Percentiles rank a stretch among this genome's conserved stretches.
These are phyloP conservation scores for Caranx ignobilis DNA, from an alignment of 2,113 vertebrate genomes.

Conservation along the genomic window DNA sequence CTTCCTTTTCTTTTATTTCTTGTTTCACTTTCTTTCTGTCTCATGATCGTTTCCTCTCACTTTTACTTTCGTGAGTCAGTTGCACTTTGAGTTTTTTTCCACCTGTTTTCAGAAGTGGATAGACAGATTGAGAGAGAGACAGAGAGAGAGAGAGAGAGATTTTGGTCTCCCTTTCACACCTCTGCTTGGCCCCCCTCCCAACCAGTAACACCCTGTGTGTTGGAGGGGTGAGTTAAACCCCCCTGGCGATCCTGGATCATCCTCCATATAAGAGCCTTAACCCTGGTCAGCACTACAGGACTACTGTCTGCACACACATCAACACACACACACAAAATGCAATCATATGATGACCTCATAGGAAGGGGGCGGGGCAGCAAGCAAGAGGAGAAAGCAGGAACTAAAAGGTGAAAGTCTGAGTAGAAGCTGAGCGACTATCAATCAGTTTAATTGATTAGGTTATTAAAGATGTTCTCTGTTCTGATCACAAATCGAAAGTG, in stretches of 20 bases:
- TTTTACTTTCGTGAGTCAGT: background rate
- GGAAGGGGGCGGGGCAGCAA: constrained; percentile 17
- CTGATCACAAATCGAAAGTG: background rate
- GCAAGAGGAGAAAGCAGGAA: background rate
- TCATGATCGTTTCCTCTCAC: background rate
- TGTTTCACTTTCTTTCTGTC: background rate
- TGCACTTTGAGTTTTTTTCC: background rate
- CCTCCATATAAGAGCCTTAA: constrained; percentile 78
- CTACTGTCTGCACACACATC: constrained; percentile 61
- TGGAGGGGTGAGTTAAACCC: constrained; percentile 74
- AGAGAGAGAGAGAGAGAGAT: background rate
- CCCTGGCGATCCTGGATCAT: constrained; percentile 75
- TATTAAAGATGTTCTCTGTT: no score
- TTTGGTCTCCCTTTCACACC: constrained; percentile 59
- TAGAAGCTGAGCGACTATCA: background rate
- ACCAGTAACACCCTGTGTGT: constrained; percentile 67
- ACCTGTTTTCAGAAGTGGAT: background rate
- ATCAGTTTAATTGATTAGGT: background rate
- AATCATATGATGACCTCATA: constrained; percentile 54
- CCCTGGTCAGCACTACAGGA: constrained; percentile 49
- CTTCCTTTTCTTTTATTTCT: background rate
- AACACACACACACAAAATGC: constrained; percentile 47
- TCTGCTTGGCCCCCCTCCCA: background rate
- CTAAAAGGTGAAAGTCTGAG: background rate
- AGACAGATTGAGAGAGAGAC: background rate